Base-by-base conservation (phyloP, 1,140 invertebrate genomes). In the Drosophila sturtevanti region DNA sequence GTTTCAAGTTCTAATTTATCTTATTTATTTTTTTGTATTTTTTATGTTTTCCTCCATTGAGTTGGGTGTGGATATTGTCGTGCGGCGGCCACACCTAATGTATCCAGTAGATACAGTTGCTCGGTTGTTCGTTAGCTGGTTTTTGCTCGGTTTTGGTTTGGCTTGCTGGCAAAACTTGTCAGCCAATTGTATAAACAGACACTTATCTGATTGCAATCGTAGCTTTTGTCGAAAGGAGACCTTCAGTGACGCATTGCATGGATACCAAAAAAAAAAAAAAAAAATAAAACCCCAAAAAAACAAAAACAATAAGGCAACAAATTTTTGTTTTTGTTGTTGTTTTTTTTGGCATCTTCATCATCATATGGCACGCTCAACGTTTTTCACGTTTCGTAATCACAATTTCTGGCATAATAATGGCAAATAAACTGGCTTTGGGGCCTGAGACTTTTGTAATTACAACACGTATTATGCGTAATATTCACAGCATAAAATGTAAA, bases 1-100 rank as follows among this genome's bases (percentile, higher is more conserved):
- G 79, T 79, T 84, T 89, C 84, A 87, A 76, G 84, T 77, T 87
- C 84, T 87, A 89, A 87, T 89, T 87, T 89, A 87, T 84, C 72
- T 89, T 68, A 18, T 70, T 63, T 58, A 58, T 34, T n/a, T 52
- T 44, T 52, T 69, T 34, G 9, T 55, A 11, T 59, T 34, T 63
- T n/a, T n/a, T n/a, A n/a, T n/a, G n/a, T n/a, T n/a, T n/a, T n/a
- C n/a, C n/a, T n/a, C 59, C 12, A 14, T 48, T 38, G 56, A 63
- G 52, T 55, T 69, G 61, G 72, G 34, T 73, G 38, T 79, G 68
- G 63, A 27, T 55, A 59, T 44, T 56, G 22, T 52, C 48, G 78
- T 77, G 81, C 73, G 44, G 22, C 16, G 27, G 74, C 65, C 82
- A 86, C 81, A 85, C 81, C 81, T 69, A 81, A 75, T 44, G 71